Evolutionary conservation across 2,113 vertebrate genomes (phyloP).

Genomic region (Xenus cinereus): DNA sequence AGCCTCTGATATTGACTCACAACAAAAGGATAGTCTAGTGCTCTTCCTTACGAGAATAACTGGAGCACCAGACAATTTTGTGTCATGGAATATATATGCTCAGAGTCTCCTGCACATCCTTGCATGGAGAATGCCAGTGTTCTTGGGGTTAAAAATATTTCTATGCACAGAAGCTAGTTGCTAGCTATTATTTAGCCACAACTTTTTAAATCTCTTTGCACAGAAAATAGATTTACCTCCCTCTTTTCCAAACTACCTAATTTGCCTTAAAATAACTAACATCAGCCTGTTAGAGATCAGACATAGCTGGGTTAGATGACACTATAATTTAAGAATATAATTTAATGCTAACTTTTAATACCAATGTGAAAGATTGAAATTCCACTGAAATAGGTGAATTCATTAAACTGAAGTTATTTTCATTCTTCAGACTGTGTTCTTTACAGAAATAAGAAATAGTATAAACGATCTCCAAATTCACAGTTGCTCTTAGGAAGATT

Average conservation of each 20-base stretch:
- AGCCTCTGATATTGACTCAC: neutral
- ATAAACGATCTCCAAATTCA: constrained; percentile 54
- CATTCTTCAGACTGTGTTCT: constrained; percentile 46
- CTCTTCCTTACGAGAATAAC: neutral
- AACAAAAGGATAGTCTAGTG: neutral
- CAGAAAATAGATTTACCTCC: constrained; percentile 13
- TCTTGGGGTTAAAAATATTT: neutral
- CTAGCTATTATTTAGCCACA: neutral
- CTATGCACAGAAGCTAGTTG: neutral
- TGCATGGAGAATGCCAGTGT: neutral
- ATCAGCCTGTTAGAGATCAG: constrained; percentile 3
- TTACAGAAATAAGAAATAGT: constrained; percentile 60
- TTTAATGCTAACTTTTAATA: constrained; percentile 41
- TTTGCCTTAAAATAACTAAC: constrained; percentile 42
- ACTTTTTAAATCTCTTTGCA: constrained; percentile 5
- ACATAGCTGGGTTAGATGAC: constrained; percentile 16
- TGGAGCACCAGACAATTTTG: neutral
- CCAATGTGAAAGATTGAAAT: constrained; percentile 46
- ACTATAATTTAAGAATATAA: constrained; percentile 45
- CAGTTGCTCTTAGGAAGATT: constrained; percentile 29
- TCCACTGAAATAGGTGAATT: constrained; percentile 38
- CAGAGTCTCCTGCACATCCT: neutral
- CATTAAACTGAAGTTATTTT: constrained; percentile 59
- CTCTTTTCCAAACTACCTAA: constrained; percentile 23
- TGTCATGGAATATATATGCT: neutral